Base-by-base conservation (phyloP, 2,888 invertebrate species). In the Horisme vitalbata region DNA sequence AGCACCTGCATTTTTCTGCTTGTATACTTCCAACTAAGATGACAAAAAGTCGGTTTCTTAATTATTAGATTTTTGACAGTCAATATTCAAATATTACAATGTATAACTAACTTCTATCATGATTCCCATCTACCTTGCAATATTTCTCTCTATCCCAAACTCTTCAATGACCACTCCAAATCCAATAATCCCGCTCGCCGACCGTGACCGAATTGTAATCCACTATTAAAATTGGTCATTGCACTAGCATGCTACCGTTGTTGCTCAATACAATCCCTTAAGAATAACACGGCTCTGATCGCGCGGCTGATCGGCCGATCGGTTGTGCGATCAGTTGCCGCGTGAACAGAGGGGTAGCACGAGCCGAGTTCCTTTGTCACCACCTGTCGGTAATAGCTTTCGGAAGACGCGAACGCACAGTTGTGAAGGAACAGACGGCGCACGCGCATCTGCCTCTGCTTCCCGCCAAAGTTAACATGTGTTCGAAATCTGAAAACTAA, bases 381-480 rank as follows among this genome's bases (percentile, higher is more conserved):
- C 87, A 87, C 87, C 87, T 88, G 85, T 83, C 83, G 64, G 77
- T 84, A 84, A 85, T 83, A 75, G 80, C 75, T 83, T 75, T 83
- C 80, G 86, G 86, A 87, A 87, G 84, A 80, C 79, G 75, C 65
- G 54, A 62, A 65, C 55, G 67, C 75, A 75, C 51, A 56, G 59
- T 59, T 56, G 45, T 41, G 70, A 72, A 62, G 70, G 67, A 73
- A 70, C 67, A 65, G 46, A 57, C 75, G 73, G 67, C 79, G 80
- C 76, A 56, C 47, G 72, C 83, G 81, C 87, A 87, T 87, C 87
- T 87, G 88, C 71, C 74, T 51, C 36, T 51, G 52, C 45, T 83
- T 79, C 78, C 77, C 84, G 85, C 85, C 83, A 79, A 81, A 78
- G 71, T 57, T 51, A 37, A 52, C 18, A 71, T 71, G 71, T 59